Evolutionary conservation across 1,140 invertebrate species (phyloP), one percentile per base, ranked within the genome.

Genomic region (Drosophila repleta): DNA sequence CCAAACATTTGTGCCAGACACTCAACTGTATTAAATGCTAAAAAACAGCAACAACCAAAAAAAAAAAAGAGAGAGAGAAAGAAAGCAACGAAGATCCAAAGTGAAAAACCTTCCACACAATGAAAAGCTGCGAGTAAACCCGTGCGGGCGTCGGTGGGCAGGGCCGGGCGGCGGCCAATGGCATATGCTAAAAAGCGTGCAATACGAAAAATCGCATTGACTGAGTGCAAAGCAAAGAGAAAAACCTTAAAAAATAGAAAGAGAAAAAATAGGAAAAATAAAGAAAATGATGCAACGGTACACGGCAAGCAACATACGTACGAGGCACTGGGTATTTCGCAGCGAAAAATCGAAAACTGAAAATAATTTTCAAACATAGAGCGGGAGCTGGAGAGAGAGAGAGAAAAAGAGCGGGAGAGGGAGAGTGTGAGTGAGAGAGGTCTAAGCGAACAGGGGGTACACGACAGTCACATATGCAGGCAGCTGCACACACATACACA

Each of bases 1-100:
- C 83, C 83, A 88, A 88, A 88, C 84, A 88, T 88, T 88, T 88
- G 79, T 89, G 83, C 83, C 83, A 88, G 83, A 88, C 83, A 87
- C 83, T 88, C 83, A 87, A 88, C 83, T 88, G 83, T 88, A 88
- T 88, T 88, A 88, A 88, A 88, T 88, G 83, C 84, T 88, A 88
- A 87, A 87, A 87, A 87, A 87, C 74, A 82, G 83, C 83, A 87
- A 82, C 82, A 85, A 75, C 13, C 17, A 57, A 58, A 26, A 45
- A 35, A 35, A 58, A 26, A 46, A 26, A 48, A 29, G 37, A 37
- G 35, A 32, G 24, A 6, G 4, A 5, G 6, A 26, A 61, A 4
- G 41, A 52, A 32, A 13, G 49, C 69, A 66, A 21, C 58, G 39
- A 32, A 49, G 55, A 76, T 61, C 74, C 74, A 87, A 88, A 87